Evolutionary conservation across 2,888 invertebrate genomes (phyloP).

Genomic region (Stenurella melanura): DNA sequence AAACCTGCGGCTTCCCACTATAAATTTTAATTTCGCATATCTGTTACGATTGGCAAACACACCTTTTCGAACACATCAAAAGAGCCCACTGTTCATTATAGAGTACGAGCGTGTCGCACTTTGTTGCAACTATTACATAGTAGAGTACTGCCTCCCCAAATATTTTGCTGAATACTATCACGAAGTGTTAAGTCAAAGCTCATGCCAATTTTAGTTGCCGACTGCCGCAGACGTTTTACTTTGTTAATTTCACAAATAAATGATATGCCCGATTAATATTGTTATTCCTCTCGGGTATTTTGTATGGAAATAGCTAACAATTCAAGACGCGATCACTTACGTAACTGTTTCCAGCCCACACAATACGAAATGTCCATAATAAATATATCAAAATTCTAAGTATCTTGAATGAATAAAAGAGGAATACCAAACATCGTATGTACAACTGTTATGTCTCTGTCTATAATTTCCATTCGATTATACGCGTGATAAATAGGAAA

Average conservation of each 20-base stretch:
- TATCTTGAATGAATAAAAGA: constrained; percentile 39
- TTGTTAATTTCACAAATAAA: neutral
- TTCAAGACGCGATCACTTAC: constrained; percentile 43
- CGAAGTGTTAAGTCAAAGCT: neutral
- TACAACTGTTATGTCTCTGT: constrained; percentile 4
- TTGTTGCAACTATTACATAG: no score
- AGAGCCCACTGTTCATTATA: neutral
- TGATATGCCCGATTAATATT: constrained; percentile 33
- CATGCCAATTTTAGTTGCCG: neutral
- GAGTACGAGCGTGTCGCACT: no score
- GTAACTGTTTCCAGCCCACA: constrained; percentile 47
- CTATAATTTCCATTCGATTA: constrained; percentile 9
- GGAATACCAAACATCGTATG: constrained; percentile 36
- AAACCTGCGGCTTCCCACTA: neutral
- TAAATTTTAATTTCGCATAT: constrained; percentile 5
- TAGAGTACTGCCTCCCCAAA: no score
- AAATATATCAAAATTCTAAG: constrained; percentile 45
- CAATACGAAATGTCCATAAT: constrained; percentile 46
- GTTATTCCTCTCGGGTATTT: constrained; percentile 33
- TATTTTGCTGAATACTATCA: neutral
- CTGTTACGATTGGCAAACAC: neutral
- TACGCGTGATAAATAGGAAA: neutral
- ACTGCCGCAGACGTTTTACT: neutral
- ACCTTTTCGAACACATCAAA: neutral
- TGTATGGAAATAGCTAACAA: constrained; percentile 43